Evolutionary conservation across 2,888 invertebrate genomes (phyloP).

Genomic region (Amiota minor): DNA sequence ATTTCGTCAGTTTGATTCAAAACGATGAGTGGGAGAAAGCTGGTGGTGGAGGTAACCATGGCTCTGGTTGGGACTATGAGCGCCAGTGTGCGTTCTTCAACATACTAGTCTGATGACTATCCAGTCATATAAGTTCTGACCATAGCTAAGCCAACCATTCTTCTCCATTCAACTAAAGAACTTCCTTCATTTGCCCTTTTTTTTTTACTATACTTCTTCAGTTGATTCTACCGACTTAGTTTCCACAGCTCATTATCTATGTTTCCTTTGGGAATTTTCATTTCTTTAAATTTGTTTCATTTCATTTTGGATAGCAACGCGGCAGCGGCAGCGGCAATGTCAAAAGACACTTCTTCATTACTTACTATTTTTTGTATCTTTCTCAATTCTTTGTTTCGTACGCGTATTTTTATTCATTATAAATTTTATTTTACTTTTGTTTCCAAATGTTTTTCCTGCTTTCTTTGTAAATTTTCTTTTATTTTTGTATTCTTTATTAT

Average conservation of each 20-base stretch:
- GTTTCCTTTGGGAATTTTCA: slow-evolving; percentile 68
- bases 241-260: slow-evolving; percentile 59
- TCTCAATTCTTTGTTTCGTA: neutral
- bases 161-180: neutral
- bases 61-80: neutral
- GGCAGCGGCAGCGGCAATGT: slow-evolving; percentile 27
- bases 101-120: neutral
- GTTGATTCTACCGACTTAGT: neutral
- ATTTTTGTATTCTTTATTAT: slow-evolving; percentile 31
- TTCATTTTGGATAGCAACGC: slow-evolving; percentile 40
- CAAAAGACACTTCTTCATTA: slow-evolving; percentile 30
- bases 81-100: neutral
- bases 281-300: slow-evolving; percentile 55
- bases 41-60: slow-evolving; percentile 30
- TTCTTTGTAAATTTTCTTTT: slow-evolving; percentile 20
- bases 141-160: neutral
- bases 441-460: neutral
- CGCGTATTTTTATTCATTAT: slow-evolving; percentile 12
- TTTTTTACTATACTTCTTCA: neutral
- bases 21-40: slow-evolving; percentile 4
- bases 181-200: slow-evolving; percentile 1
- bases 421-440: slow-evolving; percentile 35
- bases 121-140: neutral
- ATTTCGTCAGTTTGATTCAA: neutral
- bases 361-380: neutral